Evolutionary conservation across 2,113 vertebrate genomes (phyloP), one percentile per base, ranked within the genome.

Genomic region (Pholis gunnellus): DNA sequence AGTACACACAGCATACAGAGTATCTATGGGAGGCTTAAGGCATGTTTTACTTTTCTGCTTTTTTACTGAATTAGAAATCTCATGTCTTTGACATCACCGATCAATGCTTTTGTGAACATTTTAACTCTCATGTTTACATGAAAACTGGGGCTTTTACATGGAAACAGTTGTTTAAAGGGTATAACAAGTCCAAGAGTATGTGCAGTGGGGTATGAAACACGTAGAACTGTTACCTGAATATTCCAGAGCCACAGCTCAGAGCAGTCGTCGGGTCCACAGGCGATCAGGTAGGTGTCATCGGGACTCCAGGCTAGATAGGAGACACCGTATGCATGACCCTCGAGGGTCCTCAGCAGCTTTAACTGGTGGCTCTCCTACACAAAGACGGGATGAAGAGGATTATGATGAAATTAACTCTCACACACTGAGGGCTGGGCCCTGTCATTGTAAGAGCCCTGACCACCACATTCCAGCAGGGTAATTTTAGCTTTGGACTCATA

Each of bases 241-340:
- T 98, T 99, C 98, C 98, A 99, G 83, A 99, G 97, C 98, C 98
- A 99, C 79, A 99, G 97, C 90, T 99, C 98, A 44, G 98, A 99
- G 95, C 98, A 99, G 96, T 99, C 98, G 82, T 99, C 98, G 15
- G 98, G 98, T 83, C 98, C 98, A 90, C 98, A 99, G 83, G 98
- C 98, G 89, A 99, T 97, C 91, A 99, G 95, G 89, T 99, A 99
- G 91, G 95, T 96, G 93, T 99, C 97, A 66, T 99, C 98, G 0
- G 98, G 98, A 94, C 98, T 99, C 98, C 98, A 99, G 65, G 98
- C 98, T 82, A 99, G 96, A 38, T 99, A 99, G 48, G 98, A 99
- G 73, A 99, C 98, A 6, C 98, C 98, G 0, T 99, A 99, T 0
- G 98, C 98, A 4, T 99, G 98, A 56, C 98, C 98, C 93, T 99